Conservation (phyloP, 1,140 invertebrate genomes). For the Lethrus apterus region DNA sequence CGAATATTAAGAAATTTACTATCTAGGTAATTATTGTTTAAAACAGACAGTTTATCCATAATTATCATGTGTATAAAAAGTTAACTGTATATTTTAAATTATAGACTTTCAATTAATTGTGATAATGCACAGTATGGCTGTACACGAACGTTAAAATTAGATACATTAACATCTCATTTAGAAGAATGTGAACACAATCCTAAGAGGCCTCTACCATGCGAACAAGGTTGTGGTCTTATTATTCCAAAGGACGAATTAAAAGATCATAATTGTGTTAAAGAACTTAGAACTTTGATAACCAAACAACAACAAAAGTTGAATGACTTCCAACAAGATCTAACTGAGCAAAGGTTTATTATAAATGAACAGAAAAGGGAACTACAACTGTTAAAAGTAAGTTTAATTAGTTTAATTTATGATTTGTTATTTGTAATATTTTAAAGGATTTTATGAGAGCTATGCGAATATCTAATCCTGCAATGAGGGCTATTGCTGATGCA, state of each 20-base stretch:
- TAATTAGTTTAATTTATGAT: too few species aligned
- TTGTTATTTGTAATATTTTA: too few species aligned
- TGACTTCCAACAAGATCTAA: slow-evolving; percentile 77
- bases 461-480: slow-evolving; percentile 80
- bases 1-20: slow-evolving; percentile 87
- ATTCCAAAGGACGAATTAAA: slow-evolving; percentile 93
- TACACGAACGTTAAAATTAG: slow-evolving; percentile 75
- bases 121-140: slow-evolving; percentile 87
- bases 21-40: slow-evolving; percentile 51
- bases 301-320: slow-evolving; percentile 78
- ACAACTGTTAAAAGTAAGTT: slow-evolving; percentile 68
- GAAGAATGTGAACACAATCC: slow-evolving; percentile 92
- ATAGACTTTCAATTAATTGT: slow-evolving; percentile 78
- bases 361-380: slow-evolving; percentile 85
- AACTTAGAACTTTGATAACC: slow-evolving; percentile 75
- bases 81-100: slow-evolving; percentile 17
- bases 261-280: slow-evolving; percentile 89
- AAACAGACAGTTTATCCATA: background rate
- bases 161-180: slow-evolving; percentile 72
- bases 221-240: slow-evolving; percentile 85
- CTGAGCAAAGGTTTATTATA: slow-evolving; percentile 78
- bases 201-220: slow-evolving; percentile 85
- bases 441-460: slow-evolving; percentile 90
- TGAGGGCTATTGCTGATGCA: slow-evolving; percentile 81
- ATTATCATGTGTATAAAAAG: background rate